Conservation (phyloP, 92 coral and sea anemone species). For the Palythoa grandis region DNA sequence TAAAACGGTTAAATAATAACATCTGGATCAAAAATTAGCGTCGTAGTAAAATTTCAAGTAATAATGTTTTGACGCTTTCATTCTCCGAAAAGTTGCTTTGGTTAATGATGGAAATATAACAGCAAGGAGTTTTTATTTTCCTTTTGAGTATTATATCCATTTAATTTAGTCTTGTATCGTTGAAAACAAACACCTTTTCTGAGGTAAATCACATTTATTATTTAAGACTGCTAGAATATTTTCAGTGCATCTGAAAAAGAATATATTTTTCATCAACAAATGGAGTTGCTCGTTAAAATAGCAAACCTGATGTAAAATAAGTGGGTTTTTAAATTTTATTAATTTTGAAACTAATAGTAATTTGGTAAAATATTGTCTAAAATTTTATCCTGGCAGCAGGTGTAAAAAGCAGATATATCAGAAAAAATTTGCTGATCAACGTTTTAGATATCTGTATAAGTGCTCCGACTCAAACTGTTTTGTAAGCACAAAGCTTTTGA, state of each 20-base stretch:
- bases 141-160: constrained; percentile 9
- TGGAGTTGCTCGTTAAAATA: background rate
- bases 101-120: background rate
- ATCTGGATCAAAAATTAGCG: background rate
- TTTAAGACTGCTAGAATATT: constrained; percentile 10
- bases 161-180: constrained; percentile 23
- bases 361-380: background rate
- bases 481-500: background rate
- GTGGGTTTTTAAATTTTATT: background rate
- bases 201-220: constrained; percentile 29
- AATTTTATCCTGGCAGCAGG: background rate
- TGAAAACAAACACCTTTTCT: constrained; percentile 6
- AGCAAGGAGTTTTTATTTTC: background rate
- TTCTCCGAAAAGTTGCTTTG: background rate
- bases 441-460: background rate
- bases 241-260: background rate
- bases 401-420: too few relatives aligned
- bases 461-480: background rate
- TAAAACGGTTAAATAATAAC: background rate
- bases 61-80: background rate
- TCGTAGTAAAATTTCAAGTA: background rate
- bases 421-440: too few relatives aligned
- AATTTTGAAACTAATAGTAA: background rate
- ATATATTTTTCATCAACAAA: background rate
- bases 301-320: background rate